These are phyloP conservation scores for Hylia prasina DNA, from an alignment of 2,113 vertebrate genomes.

Conservation along the genomic window DNA sequence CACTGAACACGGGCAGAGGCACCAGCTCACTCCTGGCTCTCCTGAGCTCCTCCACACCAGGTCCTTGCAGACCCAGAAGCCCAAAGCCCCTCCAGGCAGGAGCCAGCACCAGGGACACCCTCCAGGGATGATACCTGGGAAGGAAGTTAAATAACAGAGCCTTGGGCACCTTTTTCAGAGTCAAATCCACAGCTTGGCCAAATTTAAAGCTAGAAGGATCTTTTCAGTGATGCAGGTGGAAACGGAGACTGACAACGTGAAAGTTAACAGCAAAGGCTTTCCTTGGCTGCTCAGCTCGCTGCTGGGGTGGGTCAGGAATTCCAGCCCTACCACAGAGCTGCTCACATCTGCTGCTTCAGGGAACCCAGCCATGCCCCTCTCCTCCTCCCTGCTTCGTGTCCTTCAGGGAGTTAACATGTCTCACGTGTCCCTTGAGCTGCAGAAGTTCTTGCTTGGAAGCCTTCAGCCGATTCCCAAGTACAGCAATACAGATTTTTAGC, in stretches of 20 bases:
- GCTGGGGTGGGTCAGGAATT: not conserved
- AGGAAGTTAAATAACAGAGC: not conserved
- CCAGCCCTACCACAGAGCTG: not conserved
- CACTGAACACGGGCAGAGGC: not conserved
- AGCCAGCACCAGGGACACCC: not conserved
- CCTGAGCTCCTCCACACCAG: not conserved
- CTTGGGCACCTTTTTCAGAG: not conserved
- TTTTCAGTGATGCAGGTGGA: not conserved
- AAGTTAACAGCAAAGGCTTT: not conserved
- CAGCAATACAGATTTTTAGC: not conserved
- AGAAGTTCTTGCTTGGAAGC: not conserved
- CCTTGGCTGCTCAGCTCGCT: not conserved
- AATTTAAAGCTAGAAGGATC: not conserved
- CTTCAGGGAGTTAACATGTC: accelerated
- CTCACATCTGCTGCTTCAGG: not conserved
- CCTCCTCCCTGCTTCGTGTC: not conserved
- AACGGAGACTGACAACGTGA: accelerated
- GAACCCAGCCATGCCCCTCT: not conserved
- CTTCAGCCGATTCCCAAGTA: not conserved
- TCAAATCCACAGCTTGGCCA: not conserved
- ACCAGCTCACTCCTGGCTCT: not conserved
- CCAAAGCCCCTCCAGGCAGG: not conserved
- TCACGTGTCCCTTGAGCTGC: accelerated
- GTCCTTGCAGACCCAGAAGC: not conserved
- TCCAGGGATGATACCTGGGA: not conserved